Evolutionary conservation across 1,140 invertebrate genomes (phyloP).

Genomic region (Latrodectus geometricus): DNA sequence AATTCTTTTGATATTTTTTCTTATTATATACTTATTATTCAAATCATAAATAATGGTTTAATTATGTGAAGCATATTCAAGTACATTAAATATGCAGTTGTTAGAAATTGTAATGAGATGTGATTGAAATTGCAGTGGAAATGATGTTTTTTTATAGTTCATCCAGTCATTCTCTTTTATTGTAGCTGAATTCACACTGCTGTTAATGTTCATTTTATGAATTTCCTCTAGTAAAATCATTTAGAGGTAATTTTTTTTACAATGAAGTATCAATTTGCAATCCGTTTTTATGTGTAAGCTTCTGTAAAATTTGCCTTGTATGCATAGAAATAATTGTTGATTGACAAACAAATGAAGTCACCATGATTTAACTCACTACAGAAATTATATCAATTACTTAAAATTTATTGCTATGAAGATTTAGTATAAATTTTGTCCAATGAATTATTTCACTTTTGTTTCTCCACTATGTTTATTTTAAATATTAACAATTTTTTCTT

Average conservation of each 20-base stretch:
- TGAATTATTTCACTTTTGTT: neutral
- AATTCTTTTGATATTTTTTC: constrained; percentile 63
- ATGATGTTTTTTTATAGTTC: neutral
- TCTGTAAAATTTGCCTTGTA: too few relatives aligned
- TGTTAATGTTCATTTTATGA: too few relatives aligned
- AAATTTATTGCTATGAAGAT: neutral
- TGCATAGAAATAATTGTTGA: neutral
- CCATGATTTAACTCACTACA: neutral
- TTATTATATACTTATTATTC: constrained; percentile 53
- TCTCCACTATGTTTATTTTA: neutral
- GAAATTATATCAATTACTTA: neutral
- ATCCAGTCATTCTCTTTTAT: neutral
- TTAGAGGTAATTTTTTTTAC: too few relatives aligned
- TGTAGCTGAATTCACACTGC: neutral
- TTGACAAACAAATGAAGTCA: neutral
- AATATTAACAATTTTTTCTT: neutral
- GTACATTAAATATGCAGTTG: too few relatives aligned
- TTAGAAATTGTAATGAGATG: too few relatives aligned
- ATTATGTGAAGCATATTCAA: neutral
- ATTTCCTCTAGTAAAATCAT: too few relatives aligned
- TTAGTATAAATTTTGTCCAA: neutral
- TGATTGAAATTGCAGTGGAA: neutral
- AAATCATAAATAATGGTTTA: neutral
- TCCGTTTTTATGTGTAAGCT: too few relatives aligned
- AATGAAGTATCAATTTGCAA: too few relatives aligned